Conservation (phyloP, 1,140 invertebrate species). For the Cydia amplana region DNA sequence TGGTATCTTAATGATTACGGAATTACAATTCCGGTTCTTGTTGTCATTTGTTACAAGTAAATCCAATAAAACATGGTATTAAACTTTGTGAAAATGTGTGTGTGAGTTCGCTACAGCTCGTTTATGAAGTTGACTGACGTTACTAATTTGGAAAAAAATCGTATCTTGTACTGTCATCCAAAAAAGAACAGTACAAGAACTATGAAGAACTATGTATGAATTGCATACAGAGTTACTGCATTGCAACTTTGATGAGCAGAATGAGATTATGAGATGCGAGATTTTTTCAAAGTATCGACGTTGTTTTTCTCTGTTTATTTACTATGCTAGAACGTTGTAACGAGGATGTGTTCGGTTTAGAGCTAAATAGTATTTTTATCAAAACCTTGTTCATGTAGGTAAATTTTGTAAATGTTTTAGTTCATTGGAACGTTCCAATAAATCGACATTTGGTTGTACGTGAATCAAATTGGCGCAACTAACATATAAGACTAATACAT, state of each 20-base stretch:
- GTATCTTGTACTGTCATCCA: no score
- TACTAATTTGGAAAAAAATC: no score
- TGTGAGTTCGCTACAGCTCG: neutral
- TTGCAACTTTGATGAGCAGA: neutral
- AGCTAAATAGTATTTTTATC: conserved; percentile 18
- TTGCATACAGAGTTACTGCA: no score
- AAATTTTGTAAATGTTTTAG: conserved; percentile 16
- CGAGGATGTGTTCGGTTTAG: conserved; percentile 3
- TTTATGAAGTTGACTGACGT: neutral
- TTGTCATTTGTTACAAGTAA: no score
- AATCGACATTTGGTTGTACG: neutral
- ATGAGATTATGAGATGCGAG: no score
- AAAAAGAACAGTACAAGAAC: no score
- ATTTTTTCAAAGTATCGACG: no score
- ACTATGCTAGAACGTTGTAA: conserved; percentile 11
- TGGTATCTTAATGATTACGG: neutral
- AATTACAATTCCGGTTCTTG: no score
- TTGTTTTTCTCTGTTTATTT: conserved; percentile 1
- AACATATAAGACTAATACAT: neutral
- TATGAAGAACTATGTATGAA: no score
- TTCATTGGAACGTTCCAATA: neutral
- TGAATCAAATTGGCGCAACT: neutral
- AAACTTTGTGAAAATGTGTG: neutral
- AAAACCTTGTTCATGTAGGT: conserved; percentile 16
- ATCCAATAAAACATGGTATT: no score